A percentile compares a stretch with the other conserved stretches of the same genome.
Conservation (phyloP, 1,140 invertebrate species). For the Aporrectodea caliginosa region DNA sequence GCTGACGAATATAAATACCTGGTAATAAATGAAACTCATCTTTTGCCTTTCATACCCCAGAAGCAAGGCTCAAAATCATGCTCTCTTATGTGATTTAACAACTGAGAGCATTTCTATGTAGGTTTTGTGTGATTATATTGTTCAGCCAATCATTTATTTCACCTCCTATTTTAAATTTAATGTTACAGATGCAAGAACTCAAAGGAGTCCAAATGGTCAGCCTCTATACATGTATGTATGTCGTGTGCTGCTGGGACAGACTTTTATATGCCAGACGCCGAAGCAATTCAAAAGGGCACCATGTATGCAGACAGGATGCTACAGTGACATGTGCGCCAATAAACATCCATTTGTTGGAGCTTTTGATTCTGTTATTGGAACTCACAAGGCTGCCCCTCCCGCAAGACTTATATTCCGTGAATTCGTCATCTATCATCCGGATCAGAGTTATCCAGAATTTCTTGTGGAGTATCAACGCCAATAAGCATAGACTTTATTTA, state of each 20-base stretch:
- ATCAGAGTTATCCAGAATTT: slow-evolving; percentile 25
- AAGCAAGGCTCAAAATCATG: background rate
- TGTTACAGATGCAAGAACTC: background rate
- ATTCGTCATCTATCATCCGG: slow-evolving; percentile 21
- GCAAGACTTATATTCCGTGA: slow-evolving; percentile 22
- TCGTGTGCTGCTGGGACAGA: slow-evolving; percentile 4
- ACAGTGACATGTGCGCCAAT: background rate
- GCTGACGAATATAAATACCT: background rate
- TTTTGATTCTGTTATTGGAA: slow-evolving; percentile 25
- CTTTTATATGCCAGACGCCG: background rate
- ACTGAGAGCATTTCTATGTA: too few species aligned
- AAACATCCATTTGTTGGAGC: background rate
- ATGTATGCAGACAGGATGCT: background rate
- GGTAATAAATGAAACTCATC: background rate
- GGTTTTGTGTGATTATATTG: too few species aligned
- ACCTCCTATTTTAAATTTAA: background rate
- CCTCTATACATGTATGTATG: slow-evolving; percentile 5
- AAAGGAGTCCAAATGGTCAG: background rate
- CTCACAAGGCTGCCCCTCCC: background rate
- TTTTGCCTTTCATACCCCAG: too few species aligned
- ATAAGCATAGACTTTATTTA: too few species aligned
- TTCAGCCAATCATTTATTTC: too few species aligned
- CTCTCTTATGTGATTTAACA: too few species aligned
- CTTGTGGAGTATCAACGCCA: slow-evolving; percentile 11
- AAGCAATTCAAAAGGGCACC: slow-evolving; percentile 2